Base-by-base conservation (phyloP, 2,797 vertebrate species). In the Onychomys leucogaster region DNA sequence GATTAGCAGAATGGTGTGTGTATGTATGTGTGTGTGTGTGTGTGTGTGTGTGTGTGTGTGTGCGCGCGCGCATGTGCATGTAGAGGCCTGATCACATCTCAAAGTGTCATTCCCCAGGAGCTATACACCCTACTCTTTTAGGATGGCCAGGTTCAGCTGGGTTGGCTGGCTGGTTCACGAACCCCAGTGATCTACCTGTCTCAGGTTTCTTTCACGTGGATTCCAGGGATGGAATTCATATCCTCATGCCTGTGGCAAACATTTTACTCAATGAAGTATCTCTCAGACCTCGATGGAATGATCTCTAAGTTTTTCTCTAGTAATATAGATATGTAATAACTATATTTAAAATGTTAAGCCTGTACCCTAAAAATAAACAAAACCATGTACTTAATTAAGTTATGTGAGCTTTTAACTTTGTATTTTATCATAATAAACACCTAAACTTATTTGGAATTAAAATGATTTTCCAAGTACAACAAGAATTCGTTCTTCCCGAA, bases 401-500 rank as follows among this genome's bases (percentile, higher is more conserved):
- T n/a, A 49, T 89, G 34, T 75, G 34, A 75, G 7, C 41, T 46
- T 37, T 96, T 94, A 95, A 95, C 88, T 96, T 46, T 1, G 0
- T 63, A 17, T 43, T 96, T 88, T 59, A 75, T 73, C 87, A 57
- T 43, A 90, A 89, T 80, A 95, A 89, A 73, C 95, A 97, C 4
- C 41, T 93, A 85, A 80, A 94, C 19, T 84, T 76, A n/a, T 14
- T 93, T 90, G 43, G 65, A 97, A 88, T 63, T 69, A 95, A 16
- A 57, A 55, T 97, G 85, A 43, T 89, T 98, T 90, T 91, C 93
- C 69, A 77, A 84, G 65, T 43, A 27, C 59, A 96, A 91, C 75
- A 8, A n/a, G 63, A 73, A 85, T 80, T 84, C 57, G 80, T 77
- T 89, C 25, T 94, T 88, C 59, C 46, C 89, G 91, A 8, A 87